These are phyloP conservation scores for Hydrophis major DNA, from an alignment of 2,797 vertebrate genomes.

Conservation along the genomic window DNA sequence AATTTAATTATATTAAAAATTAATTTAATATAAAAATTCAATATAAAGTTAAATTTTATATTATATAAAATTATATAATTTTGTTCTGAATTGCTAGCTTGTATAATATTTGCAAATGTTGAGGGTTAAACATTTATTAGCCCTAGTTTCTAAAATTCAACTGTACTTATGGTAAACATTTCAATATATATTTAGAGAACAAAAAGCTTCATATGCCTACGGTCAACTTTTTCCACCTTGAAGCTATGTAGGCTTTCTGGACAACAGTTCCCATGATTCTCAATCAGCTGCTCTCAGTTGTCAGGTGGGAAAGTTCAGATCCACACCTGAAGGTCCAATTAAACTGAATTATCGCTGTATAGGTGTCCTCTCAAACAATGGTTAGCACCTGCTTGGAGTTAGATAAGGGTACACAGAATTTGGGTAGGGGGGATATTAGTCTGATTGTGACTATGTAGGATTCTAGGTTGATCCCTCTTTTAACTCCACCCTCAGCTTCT, in stretches of 20 bases:
- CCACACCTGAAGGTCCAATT: not conserved
- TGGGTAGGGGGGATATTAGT: not conserved
- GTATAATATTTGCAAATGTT: not conserved
- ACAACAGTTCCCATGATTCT: not conserved
- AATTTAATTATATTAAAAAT: not conserved
- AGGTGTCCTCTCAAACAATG: not conserved
- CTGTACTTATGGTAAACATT: not conserved
- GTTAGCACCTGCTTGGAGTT: not conserved
- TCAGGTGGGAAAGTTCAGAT: not conserved
- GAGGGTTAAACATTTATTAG: rapidly evolving
- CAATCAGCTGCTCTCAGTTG: not conserved
- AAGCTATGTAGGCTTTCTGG: not conserved
- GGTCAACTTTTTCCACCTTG: not conserved
- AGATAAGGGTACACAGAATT: not conserved
- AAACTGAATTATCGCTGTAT: not conserved
- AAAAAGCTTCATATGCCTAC: not conserved
- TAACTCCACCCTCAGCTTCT: not conserved
- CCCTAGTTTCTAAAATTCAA: not conserved
- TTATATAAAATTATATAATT: not conserved
- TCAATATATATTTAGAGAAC: slow-evolving; percentile 38
- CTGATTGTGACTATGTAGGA: not conserved
- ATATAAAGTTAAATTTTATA: too few species aligned
- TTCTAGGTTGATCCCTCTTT: not conserved
- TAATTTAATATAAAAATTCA: too few species aligned
- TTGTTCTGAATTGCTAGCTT: slow-evolving; percentile 40